phyloP scores from a whole-genome alignment of 2,113 vertebrate species.

The Podilymbus podiceps region DNA sequence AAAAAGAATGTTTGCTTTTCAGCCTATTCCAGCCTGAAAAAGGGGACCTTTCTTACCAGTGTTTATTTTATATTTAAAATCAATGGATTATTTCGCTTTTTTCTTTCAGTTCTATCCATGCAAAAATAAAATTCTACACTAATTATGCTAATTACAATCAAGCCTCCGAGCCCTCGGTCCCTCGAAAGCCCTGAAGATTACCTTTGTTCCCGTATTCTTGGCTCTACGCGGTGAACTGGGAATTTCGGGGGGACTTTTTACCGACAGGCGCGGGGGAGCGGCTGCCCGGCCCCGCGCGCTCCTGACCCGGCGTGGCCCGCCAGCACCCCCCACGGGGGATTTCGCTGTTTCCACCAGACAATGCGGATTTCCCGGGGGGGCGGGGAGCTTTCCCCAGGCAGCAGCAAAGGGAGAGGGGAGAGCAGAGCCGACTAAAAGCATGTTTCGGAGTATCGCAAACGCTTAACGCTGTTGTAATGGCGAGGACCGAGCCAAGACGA shows the following conservation, averaged over 20 bases:
- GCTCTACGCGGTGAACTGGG: neutral
- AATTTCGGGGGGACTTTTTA: neutral
- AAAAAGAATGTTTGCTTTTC: slow-evolving; percentile 49
- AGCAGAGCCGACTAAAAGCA: neutral
- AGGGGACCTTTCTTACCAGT: slow-evolving; percentile 47
- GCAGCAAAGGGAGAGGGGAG: slow-evolving; percentile 21
- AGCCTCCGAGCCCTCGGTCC: neutral
- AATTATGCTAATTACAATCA: slow-evolving; percentile 53
- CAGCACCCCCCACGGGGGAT: slow-evolving; percentile 42
- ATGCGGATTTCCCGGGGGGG: neutral
- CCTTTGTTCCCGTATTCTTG: slow-evolving; percentile 41
- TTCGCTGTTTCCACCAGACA: slow-evolving; percentile 10
- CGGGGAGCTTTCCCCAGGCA: neutral
- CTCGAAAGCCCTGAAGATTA: slow-evolving; percentile 25
- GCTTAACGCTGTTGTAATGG: slow-evolving; percentile 27
- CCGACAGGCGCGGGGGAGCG: neutral
- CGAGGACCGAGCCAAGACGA: neutral
- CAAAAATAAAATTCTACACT: slow-evolving; percentile 51
- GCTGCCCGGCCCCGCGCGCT: neutral
- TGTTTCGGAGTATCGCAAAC: slow-evolving; percentile 7
- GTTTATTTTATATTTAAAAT: slow-evolving; percentile 62
- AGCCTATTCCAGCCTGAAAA: slow-evolving; percentile 10
- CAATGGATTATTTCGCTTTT: slow-evolving; percentile 46
- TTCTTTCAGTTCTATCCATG: neutral
- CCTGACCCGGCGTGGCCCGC: neutral